Evolutionary conservation across 2,113 vertebrate species (phyloP), one percentile per base, ranked within the genome.

Genomic region (Oreotragus oreotragus): DNA sequence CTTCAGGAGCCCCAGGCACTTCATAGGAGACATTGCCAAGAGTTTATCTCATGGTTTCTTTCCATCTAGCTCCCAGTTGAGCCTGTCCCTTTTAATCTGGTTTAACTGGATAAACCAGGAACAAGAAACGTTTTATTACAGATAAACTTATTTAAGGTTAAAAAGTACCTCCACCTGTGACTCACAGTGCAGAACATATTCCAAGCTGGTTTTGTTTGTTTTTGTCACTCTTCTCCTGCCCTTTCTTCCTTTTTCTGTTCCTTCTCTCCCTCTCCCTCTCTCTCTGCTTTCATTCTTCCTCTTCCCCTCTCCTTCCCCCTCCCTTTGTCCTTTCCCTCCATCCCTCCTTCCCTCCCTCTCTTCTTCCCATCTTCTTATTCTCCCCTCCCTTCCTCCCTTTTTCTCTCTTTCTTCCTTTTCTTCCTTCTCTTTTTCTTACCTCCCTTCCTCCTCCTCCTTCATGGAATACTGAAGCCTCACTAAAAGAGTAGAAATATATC

Each of bases 11-110:
- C 51, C 66, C 19, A 76, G 64, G 84, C 36, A 88, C 16, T 90
- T 97, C 90, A 45, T 17, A 85, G 60, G 28, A 80, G 43, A 28
- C 7, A 17, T 33, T 39, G n/a, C 33, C 66, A 89, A 91, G 77
- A 93, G 47, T 49, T 97, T 95, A 81, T 94, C 80, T 93, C 27
- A 0, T 57, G 30, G 64, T 97, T 96, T 96, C 30, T 97, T 96
- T 96, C n/a, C 84, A 81, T 87, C 93, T 49, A 76, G 84, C 10
- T 93, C 33, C 73, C 14, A 36, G 80, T 86, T 87, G 36, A 87
- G 27, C 30, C 58, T 28, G 8, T 87, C 25, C 39, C 49, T 93
- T 88, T 45, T 88, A 33, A 95, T 85, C 27, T 80, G 27, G 15
- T 49, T 80, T 97, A 94, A 95, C 49, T 89, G 80, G 51, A 60